Percentiles rank a stretch among this genome's conserved stretches.
phyloP scores from a whole-genome alignment of 2,113 vertebrate species.

The Anolis carolinensis region DNA sequence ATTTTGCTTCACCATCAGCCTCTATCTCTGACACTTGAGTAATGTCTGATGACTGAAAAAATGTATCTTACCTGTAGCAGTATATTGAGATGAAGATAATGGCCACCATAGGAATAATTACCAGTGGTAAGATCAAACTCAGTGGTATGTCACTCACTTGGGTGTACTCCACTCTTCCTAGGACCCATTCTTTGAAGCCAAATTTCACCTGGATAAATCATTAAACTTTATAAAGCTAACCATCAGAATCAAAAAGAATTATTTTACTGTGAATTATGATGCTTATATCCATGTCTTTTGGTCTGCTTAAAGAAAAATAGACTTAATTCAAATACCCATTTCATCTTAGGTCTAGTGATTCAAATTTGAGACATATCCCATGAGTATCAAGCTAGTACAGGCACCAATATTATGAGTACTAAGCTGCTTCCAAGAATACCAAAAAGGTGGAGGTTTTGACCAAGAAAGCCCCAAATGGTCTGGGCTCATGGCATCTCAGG shows the following conservation, averaged over 20 bases:
- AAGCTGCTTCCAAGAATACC: too few species aligned
- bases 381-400: neutral
- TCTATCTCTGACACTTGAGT: conserved; percentile 33
- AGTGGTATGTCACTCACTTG: conserved; percentile 83
- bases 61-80: conserved; percentile 88
- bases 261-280: neutral
- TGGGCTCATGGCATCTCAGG: too few species aligned
- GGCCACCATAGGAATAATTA: conserved; percentile 90
- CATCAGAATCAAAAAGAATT: neutral
- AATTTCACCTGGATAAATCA: conserved; percentile 86
- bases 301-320: too few species aligned
- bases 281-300: neutral
- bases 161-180: conserved; percentile 87
- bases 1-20: conserved; percentile 27
- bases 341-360: neutral
- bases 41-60: conserved; percentile 14
- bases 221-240: neutral
- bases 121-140: conserved; percentile 88
- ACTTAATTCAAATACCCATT: neutral
- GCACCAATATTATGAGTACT: neutral
- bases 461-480: too few species aligned
- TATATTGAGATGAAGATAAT: conserved; percentile 88
- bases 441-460: too few species aligned
- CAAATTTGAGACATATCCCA: neutral
- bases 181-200: conserved; percentile 86